These are phyloP conservation scores for Aplidium turbinatum DNA, from an alignment of 23 tunicate species.

Conservation along the genomic window DNA sequence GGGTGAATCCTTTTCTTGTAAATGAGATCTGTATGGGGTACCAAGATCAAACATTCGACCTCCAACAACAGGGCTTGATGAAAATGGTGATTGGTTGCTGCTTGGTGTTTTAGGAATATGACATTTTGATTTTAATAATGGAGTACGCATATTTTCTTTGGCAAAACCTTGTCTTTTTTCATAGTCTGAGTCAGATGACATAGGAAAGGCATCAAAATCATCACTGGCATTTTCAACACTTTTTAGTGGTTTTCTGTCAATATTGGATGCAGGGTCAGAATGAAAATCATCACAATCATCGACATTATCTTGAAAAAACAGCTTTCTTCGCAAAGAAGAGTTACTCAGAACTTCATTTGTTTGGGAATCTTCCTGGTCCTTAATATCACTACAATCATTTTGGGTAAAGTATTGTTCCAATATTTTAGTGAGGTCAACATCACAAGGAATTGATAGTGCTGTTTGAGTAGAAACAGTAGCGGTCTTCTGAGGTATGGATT, in stretches of 20 bases:
- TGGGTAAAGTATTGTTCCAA: slow-evolving; percentile 31
- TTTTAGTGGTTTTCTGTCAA: too few species aligned
- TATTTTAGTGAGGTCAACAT: slow-evolving; percentile 46
- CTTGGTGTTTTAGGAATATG: slow-evolving; percentile 37
- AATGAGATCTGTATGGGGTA: too few species aligned
- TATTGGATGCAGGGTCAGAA: neutral
- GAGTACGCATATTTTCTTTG: neutral
- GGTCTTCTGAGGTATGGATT: neutral
- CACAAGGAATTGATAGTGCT: slow-evolving; percentile 51
- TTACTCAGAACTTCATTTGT: slow-evolving; percentile 32
- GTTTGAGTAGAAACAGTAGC: slow-evolving; percentile 66
- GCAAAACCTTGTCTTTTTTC: neutral
- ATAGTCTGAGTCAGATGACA: neutral
- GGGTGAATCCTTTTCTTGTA: too few species aligned
- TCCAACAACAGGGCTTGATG: slow-evolving; percentile 66
- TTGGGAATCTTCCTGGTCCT: neutral
- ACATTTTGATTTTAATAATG: slow-evolving; percentile 1
- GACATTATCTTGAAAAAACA: slow-evolving; percentile 56
- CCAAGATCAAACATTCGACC: slow-evolving; percentile 53
- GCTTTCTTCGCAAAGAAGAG: slow-evolving; percentile 72
- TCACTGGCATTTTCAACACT: neutral
- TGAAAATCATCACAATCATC: slow-evolving; percentile 1
- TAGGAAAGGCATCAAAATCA: slow-evolving; percentile 24
- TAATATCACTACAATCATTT: neutral
- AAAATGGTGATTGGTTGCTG: slow-evolving; percentile 66